These are phyloP conservation scores for Frankliniella intonsa DNA, from an alignment of 2,888 invertebrate genomes.

Conservation along the genomic window DNA sequence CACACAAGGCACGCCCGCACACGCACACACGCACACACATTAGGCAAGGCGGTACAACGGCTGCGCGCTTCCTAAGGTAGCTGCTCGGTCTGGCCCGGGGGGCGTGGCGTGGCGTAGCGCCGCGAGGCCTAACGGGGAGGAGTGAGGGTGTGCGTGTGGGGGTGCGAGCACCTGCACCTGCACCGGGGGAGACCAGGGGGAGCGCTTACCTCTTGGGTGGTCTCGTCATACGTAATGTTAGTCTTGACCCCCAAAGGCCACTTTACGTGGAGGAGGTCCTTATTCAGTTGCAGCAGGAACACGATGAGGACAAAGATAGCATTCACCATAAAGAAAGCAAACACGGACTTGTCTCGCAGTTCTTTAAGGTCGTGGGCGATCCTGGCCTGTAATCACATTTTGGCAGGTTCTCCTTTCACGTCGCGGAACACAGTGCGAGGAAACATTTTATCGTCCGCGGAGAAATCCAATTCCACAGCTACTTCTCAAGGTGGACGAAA, in stretches of 20 bases:
- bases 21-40: conserved; percentile 36
- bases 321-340: conserved; percentile 98
- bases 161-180: background rate
- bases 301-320: conserved; percentile 98
- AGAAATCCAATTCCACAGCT: too few relatives aligned
- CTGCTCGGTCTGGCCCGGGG: conserved; percentile 38
- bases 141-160: background rate
- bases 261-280: conserved; percentile 91
- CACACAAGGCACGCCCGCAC: background rate
- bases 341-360: conserved; percentile 89
- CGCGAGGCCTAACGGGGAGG: conserved; percentile 15
- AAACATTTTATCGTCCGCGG: too few relatives aligned
- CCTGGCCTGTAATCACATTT: conserved; percentile 69
- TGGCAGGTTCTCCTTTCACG: background rate
- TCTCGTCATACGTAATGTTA: conserved; percentile 87
- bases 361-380: conserved; percentile 88
- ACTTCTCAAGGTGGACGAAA: too few relatives aligned
- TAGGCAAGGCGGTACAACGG: conserved; percentile 42
- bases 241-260: conserved; percentile 95
- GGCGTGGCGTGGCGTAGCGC: background rate
- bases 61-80: conserved; percentile 38
- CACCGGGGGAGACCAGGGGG: too few relatives aligned
- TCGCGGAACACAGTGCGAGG: background rate
- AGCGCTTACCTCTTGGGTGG: conserved; percentile 83
- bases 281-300: conserved; percentile 96